Evolutionary conservation across 2,797 vertebrate genomes (phyloP).

Genomic region (Rhyacichthys aspro): DNA sequence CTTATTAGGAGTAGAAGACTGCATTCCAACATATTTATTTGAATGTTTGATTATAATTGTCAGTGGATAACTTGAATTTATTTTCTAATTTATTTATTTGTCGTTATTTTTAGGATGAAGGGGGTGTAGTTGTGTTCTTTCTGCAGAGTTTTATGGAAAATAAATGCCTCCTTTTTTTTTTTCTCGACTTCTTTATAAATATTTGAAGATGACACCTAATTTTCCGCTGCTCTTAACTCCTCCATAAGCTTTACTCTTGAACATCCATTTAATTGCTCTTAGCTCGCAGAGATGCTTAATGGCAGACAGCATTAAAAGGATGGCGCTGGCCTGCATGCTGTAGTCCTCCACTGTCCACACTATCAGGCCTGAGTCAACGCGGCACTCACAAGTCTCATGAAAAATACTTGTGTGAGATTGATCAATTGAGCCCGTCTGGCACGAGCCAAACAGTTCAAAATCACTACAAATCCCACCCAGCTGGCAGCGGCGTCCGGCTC

Average conservation of each 20-base stretch:
- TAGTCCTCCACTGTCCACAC: constrained; percentile 54
- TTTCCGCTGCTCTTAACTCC: constrained; percentile 60
- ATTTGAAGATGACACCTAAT: constrained; percentile 49
- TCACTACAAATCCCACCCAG: constrained; percentile 58
- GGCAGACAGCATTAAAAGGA: constrained; percentile 58
- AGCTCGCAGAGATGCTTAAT: constrained; percentile 54
- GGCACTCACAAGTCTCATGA: constrained; percentile 63
- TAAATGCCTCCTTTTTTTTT: constrained; percentile 47
- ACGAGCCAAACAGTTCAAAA: constrained; percentile 41
- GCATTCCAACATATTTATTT: constrained; percentile 71
- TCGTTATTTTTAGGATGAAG: constrained; percentile 61
- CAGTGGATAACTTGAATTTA: constrained; percentile 74
- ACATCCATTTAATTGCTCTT: constrained; percentile 61
- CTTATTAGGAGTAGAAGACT: constrained; percentile 42
- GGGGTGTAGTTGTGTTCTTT: constrained; percentile 57
- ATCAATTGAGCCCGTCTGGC: constrained; percentile 69
- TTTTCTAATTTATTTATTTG: constrained; percentile 73
- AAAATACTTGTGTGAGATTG: constrained; percentile 74
- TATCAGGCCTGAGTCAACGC: constrained; percentile 60
- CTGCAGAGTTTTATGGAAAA: constrained; percentile 50
- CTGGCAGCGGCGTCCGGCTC: constrained; percentile 59
- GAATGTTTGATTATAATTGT: constrained; percentile 65
- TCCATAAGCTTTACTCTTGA: constrained; percentile 60
- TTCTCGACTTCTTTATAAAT: constrained; percentile 55
- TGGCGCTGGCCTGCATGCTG: constrained; percentile 63